Evolutionary conservation across 2,797 vertebrate genomes (phyloP).

Genomic region (Enteromius paludinosus): DNA sequence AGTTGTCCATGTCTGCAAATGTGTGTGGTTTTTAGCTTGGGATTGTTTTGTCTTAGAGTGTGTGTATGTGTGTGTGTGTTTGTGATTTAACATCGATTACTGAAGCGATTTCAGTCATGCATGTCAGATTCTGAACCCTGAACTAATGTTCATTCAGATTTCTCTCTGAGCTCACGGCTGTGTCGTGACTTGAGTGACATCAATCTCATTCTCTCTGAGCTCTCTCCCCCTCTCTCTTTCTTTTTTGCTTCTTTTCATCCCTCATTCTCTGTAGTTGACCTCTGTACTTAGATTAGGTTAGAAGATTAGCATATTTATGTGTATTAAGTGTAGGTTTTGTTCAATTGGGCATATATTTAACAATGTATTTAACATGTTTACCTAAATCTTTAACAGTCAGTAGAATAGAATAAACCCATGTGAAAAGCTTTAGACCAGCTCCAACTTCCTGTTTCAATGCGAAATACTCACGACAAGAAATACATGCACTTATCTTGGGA

Average conservation of each 20-base stretch:
- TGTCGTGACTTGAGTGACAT: constrained; percentile 30
- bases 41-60: neutral
- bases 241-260: neutral
- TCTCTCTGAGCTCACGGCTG: constrained; percentile 13
- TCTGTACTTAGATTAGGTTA: constrained; percentile 42
- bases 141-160: constrained; percentile 52
- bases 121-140: constrained; percentile 51
- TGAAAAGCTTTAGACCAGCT: neutral
- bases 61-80: neutral
- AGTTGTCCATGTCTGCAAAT: neutral
- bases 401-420: neutral
- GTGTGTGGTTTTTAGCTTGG: constrained; percentile 8
- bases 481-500: neutral
- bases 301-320: neutral
- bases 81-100: constrained; percentile 32
- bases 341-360: neutral
- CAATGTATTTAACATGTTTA: neutral
- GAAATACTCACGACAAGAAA: neutral
- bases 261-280: constrained; percentile 48
- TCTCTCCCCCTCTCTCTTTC: constrained; percentile 40
- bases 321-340: neutral
- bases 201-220: constrained; percentile 7
- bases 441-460: neutral
- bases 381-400: neutral
- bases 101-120: constrained; percentile 24